Evolutionary conservation across 2,888 invertebrate species (phyloP), one percentile per base, ranked within the genome.

Genomic region (Chrysomela aeneicollis): DNA sequence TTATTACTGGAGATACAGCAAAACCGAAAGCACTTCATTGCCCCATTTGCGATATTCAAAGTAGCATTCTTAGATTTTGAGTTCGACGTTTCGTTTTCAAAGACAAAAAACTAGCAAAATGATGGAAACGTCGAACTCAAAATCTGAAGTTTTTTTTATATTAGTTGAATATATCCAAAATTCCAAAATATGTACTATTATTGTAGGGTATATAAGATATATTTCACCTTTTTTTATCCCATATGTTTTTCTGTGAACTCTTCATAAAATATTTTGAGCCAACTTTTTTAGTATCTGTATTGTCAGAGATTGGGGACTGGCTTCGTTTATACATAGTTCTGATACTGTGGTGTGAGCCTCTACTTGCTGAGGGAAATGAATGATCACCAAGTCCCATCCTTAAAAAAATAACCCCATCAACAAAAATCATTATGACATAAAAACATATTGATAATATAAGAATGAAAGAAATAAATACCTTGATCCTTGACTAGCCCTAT

Each of bases 311-410:
- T 30, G 68, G 73, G n/a, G 68, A 73, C 10, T 62, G 59, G 59
- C 53, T 60, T 58, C 73, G 64, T 59, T 72, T 75, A 55, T 68
- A 76, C 69, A 76, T 70, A 18, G 74, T 76, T 66, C 66, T 70
- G 5, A 76, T 54, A 61, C 77, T 77, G 57, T 72, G 64, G 52
- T 66, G 66, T 1, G 74, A 74, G 50, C 46, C 54, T 64, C 66
- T 72, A 17, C 68, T 63, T 4, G 42, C 26, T 21, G 62, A n/a
- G 12, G 59, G 50, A 6, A 18, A 18, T 59, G 64, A 58, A 54
- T 70, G 66, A 18, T 67, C 71, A n/a, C 68, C 71, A 30, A 69
- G 26, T 9, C 68, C 69, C 52, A 70, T 68, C 42, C 71, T 71
- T 32, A 35, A 67, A 70, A 15, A 10, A 30, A 46, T 15, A 12